Conservation (phyloP, 1,140 invertebrate genomes). For the silkworm (Bombyx mori) region ASM3026992v2 NC_085116.1:11252501-11253000, state of each 20-base stretch:
- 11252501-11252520: constrained; percentile 62
- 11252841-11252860: constrained; percentile 1
- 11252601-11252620: constrained; percentile 23
- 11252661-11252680: too few relatives aligned
- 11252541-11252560: constrained; percentile 46
- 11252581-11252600: constrained; percentile 45
- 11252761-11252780: too few relatives aligned
- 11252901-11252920: constrained; percentile 36
- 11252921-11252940: constrained; percentile 60
- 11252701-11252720: too few relatives aligned
- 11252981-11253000: constrained; percentile 71
- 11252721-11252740: too few relatives aligned
- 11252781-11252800: too few relatives aligned
- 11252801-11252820: too few relatives aligned
- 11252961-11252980: constrained; percentile 58
- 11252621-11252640: too few relatives aligned
- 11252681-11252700: too few relatives aligned
- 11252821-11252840: not conserved
- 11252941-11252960: constrained; percentile 61
- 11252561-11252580: constrained; percentile 41
- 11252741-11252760: too few relatives aligned
- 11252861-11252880: constrained; percentile 11
- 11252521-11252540: constrained; percentile 65
- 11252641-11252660: too few relatives aligned
- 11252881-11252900: constrained; percentile 17